Conservation (phyloP, 2,113 vertebrate species). For the Syrmaticus mikado region DNA sequence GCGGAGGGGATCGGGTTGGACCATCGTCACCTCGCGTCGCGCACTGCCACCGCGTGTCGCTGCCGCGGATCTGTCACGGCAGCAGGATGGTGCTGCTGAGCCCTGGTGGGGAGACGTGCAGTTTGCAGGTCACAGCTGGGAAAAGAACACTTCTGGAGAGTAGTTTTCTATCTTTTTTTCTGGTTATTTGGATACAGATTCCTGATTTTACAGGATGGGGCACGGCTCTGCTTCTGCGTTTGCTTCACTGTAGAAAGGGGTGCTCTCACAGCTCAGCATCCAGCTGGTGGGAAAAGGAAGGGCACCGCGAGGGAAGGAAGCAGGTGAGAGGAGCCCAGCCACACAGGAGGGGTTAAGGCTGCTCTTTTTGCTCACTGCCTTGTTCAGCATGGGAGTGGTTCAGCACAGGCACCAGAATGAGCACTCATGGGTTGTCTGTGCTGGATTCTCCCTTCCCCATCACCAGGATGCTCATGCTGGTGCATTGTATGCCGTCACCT, state of each 20-base stretch:
- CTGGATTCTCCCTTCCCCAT: background rate
- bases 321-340: fast-evolving
- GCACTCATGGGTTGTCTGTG: background rate
- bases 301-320: background rate
- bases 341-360: background rate
- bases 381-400: background rate
- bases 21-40: background rate
- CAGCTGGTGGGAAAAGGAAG: background rate
- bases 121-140: background rate
- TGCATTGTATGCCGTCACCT: too few relatives aligned
- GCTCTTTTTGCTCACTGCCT: background rate
- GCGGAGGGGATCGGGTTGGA: background rate
- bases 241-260: background rate
- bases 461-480: too few relatives aligned
- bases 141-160: background rate
- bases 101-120: background rate
- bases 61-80: background rate
- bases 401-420: fast-evolving
- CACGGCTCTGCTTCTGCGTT: background rate
- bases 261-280: background rate
- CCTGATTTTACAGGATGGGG: fast-evolving
- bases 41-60: background rate
- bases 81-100: too few relatives aligned
- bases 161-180: background rate
- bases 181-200: background rate